Conservation (phyloP, 2,113 vertebrate species). For the Zosterops pallidus region DNA sequence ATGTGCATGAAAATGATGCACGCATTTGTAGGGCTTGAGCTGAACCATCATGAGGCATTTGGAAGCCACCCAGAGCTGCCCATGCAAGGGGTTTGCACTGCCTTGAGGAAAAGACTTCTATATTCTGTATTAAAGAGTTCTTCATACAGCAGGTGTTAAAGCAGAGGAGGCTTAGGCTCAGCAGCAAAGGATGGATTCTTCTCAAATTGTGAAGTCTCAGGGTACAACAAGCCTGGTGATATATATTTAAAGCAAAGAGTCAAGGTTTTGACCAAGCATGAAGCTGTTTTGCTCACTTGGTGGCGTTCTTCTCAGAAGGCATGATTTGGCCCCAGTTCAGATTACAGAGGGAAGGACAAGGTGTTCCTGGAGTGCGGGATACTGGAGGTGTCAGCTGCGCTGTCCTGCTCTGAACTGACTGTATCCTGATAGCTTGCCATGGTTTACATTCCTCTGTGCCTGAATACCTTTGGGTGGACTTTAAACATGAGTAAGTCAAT, state of each 20-base stretch:
- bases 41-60: neutral
- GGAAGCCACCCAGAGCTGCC: neutral
- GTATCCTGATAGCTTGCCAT: neutral
- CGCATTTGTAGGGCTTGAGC: neutral
- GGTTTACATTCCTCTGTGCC: neutral
- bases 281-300: neutral
- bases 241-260: neutral
- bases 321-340: neutral
- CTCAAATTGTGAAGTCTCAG: neutral
- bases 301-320: neutral
- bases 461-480: neutral
- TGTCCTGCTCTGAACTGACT: neutral
- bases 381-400: neutral
- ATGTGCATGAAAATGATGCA: neutral
- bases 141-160: neutral
- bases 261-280: neutral
- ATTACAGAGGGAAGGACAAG: neutral
- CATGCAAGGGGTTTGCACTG: neutral
- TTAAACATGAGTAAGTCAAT: neutral
- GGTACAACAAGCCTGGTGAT: neutral
- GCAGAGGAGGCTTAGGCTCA: neutral
- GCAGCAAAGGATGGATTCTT: neutral
- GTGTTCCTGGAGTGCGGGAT: slow-evolving; percentile 18
- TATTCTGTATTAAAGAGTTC: neutral
- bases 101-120: neutral